A percentile compares a stretch with the other conserved stretches of the same genome.
phyloP scores from a whole-genome alignment of 1,140 invertebrate species.

The Ganaspis sp. region DNA sequence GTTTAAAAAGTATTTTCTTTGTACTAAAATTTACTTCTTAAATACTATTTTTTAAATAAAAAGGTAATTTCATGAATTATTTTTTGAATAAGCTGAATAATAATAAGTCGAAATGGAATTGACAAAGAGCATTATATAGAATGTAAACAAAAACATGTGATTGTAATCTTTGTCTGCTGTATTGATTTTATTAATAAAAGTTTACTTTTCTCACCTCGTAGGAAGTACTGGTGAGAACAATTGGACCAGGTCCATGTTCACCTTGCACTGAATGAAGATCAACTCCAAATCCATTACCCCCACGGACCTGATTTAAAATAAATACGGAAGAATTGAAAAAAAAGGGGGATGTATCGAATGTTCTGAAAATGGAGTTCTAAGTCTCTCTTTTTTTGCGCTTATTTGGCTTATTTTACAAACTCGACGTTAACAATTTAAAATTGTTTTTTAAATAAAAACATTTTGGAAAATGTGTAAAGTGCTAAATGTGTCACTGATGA shows the following conservation, averaged over 20 bases:
- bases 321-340: slow-evolving; percentile 7
- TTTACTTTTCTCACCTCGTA: slow-evolving; percentile 67
- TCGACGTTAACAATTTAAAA: background rate
- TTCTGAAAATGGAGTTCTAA: background rate
- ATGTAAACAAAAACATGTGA: background rate
- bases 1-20: too few relatives aligned
- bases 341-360: background rate
- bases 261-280: slow-evolving; percentile 73
- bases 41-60: too few relatives aligned
- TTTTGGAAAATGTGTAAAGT: too few relatives aligned
- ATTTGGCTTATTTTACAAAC: background rate
- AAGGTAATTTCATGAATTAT: too few relatives aligned
- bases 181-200: slow-evolving; percentile 15
- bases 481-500: background rate
- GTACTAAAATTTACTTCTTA: too few relatives aligned
- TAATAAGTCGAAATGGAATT: background rate
- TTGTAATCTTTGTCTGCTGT: background rate
- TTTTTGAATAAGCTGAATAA: too few relatives aligned
- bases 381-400: background rate
- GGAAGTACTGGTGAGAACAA: slow-evolving; percentile 67
- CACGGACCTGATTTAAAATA: slow-evolving; percentile 67
- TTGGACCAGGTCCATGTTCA: slow-evolving; percentile 73
- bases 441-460: background rate
- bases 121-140: background rate
- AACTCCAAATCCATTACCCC: slow-evolving; percentile 70